Percentiles rank a stretch among this genome's conserved stretches.
These are phyloP conservation scores for Crematogaster levior DNA, from an alignment of 2,888 invertebrate species.

Conservation along the genomic window DNA sequence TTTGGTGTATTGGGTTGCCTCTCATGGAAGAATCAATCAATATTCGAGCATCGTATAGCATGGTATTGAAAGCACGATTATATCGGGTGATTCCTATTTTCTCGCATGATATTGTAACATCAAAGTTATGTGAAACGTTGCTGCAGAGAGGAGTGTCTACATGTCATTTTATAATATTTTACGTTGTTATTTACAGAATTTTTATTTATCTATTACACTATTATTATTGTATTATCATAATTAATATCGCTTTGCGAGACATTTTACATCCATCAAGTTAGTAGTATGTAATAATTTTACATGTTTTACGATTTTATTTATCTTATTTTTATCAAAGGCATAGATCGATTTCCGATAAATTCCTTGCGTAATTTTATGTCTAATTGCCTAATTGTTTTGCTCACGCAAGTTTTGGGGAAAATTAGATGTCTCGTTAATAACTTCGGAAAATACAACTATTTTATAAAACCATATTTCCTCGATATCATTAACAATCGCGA, in stretches of 20 bases:
- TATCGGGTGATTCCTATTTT: constrained; percentile 35
- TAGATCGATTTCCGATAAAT: constrained; percentile 9
- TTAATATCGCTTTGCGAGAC: not conserved
- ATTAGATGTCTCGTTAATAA: constrained; percentile 32
- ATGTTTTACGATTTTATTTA: not conserved
- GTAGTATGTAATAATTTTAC: constrained; percentile 3
- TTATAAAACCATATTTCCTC: constrained; percentile 27
- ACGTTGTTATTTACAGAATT: not conserved
- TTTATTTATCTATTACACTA: not conserved
- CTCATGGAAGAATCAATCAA: constrained; percentile 55
- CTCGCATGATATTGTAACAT: constrained; percentile 5
- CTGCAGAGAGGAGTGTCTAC: not conserved
- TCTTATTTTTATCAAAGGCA: constrained; percentile 7
- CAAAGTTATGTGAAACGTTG: not conserved
- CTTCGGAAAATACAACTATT: constrained; percentile 12
- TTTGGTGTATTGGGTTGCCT: constrained; percentile 45
- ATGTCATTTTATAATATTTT: not conserved
- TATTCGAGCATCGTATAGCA: constrained; percentile 32
- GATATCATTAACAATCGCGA: not conserved
- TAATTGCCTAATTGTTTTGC: not conserved
- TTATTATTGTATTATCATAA: constrained; percentile 1
- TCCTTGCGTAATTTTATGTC: constrained; percentile 9
- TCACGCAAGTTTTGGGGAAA: constrained; percentile 6
- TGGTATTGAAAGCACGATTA: not conserved
- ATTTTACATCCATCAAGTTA: not conserved